Percentiles rank a stretch among this genome's conserved stretches.
Evolutionary conservation across 2,113 vertebrate genomes (phyloP).

Genomic region (Xenopus borealis): DNA sequence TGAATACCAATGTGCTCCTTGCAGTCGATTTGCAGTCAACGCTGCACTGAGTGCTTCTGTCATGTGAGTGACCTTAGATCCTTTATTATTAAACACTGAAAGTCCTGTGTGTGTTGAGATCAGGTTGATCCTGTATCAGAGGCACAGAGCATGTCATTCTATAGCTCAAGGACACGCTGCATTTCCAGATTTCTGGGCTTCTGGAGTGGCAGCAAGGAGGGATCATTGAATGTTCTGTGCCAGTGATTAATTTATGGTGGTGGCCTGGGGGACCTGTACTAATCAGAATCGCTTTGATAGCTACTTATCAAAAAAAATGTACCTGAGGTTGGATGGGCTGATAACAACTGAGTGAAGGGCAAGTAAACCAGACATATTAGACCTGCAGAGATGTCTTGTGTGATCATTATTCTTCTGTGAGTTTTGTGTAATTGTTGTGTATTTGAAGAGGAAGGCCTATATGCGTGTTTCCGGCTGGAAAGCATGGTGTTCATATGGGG

Average conservation of each 20-base stretch:
- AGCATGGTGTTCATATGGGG: too few relatives aligned
- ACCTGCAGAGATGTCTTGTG: too few relatives aligned
- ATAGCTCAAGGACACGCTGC: neutral
- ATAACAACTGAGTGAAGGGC: too few relatives aligned
- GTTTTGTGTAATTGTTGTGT: too few relatives aligned
- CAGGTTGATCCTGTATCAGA: neutral
- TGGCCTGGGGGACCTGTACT: neutral
- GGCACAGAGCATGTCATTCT: neutral
- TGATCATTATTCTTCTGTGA: too few relatives aligned
- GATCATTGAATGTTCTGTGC: slow-evolving; percentile 42
- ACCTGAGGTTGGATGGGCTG: neutral
- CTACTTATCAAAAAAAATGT: neutral
- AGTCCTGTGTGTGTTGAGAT: slow-evolving; percentile 48
- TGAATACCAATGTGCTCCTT: neutral
- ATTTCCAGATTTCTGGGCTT: slow-evolving; percentile 30
- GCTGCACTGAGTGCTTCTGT: fast-evolving
- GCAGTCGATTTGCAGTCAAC: neutral
- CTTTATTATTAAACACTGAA: slow-evolving; percentile 9
- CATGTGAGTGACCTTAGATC: slow-evolving; percentile 8
- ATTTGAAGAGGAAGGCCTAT: too few relatives aligned
- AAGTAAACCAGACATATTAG: too few relatives aligned
- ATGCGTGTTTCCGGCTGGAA: too few relatives aligned
- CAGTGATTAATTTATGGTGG: slow-evolving; percentile 1
- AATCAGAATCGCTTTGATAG: slow-evolving; percentile 7
- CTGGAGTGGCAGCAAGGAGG: slow-evolving; percentile 9